Base-by-base conservation (phyloP, 2,888 invertebrate genomes). In the Ecdyonurus torrentis region DNA sequence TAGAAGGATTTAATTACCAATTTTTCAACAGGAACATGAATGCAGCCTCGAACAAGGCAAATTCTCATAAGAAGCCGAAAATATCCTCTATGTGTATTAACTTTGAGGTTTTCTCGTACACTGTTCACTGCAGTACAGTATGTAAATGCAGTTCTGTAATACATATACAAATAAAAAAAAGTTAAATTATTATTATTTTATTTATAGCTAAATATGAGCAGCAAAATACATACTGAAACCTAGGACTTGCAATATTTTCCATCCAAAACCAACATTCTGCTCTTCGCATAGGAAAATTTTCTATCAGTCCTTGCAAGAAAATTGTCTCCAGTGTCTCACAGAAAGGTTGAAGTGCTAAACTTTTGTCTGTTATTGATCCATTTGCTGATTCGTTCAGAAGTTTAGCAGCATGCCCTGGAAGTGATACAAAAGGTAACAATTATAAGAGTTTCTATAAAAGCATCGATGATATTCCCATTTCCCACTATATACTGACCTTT, bases 261-360 rank as follows among this genome's bases (percentile, higher is more conserved):
- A 83, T 74, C 78, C 82, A 82, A 63, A 74, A 71, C 76, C 79
- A 81, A n/a, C 77, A 73, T 65, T 79, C 77, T 15, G 74, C 73
- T 62, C 72, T 70, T 67, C 68, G 67, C 25, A 66, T 67, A 25
- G 73, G 70, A 64, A 79, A 74, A 25, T 73, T 74, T 60, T 73
- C 69, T 58, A 75, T 68, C 20, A 84, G 72, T 22, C 83, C 84
- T 69, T 77, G 77, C 65, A 77, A 75, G 64, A 84, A 78, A 64
- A 84, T 79, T 69, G 72, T 77, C 71, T 84, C 83, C 58, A 83
- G 68, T 64, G 76, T 76, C 67, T 75, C 74, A 69, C 83, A 83
- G 65, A 83, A 77, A 7, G 72, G 70, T 60, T 72, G 67, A 18
- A 84, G 71, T 64, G 76, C 70, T 52, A 73, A 71, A 70, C 80